phyloP scores from a whole-genome alignment of 1,140 invertebrate genomes.

The Vanessa atalanta region DNA sequence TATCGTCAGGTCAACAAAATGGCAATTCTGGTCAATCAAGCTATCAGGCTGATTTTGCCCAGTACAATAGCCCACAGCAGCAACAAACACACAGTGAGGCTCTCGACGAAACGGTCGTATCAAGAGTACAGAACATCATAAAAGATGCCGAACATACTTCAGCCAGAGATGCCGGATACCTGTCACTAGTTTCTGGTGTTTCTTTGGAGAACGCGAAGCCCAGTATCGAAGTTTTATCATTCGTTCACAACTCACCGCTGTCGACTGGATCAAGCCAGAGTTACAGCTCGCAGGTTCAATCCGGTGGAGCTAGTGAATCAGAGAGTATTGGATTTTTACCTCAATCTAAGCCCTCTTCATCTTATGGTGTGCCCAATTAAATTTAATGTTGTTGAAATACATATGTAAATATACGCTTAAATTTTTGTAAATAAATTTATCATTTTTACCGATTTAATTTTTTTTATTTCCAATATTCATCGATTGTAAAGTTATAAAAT shows the following conservation, averaged over 20 bases:
- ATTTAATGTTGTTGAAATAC: constrained; percentile 4
- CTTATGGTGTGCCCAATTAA: constrained; percentile 51
- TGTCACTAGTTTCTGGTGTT: constrained; percentile 67
- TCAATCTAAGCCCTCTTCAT: constrained; percentile 42
- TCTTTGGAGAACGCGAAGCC: constrained; percentile 65
- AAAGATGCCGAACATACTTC: constrained; percentile 65
- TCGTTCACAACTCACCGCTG: constrained; percentile 58
- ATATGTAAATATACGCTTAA: constrained; percentile 52
- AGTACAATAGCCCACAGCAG: constrained; percentile 49
- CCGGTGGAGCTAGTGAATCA: constrained; percentile 24
- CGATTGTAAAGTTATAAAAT: not conserved
- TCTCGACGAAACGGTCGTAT: constrained; percentile 63
- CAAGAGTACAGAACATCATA: constrained; percentile 62
- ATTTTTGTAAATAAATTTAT: constrained; percentile 42
- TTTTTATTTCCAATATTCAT: not conserved
- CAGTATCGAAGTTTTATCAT: constrained; percentile 69
- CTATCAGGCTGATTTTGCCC: constrained; percentile 61
- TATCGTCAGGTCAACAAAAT: not conserved
- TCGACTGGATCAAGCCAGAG: constrained; percentile 26
- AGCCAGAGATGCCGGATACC: constrained; percentile 61
- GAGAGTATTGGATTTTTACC: constrained; percentile 42
- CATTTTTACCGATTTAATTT: not conserved
- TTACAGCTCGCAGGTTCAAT: constrained; percentile 9
- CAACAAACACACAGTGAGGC: constrained; percentile 54
- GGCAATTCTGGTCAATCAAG: constrained; percentile 45